These are phyloP conservation scores for Characodon lateralis DNA, from an alignment of 2,797 vertebrate species.

Conservation along the genomic window DNA sequence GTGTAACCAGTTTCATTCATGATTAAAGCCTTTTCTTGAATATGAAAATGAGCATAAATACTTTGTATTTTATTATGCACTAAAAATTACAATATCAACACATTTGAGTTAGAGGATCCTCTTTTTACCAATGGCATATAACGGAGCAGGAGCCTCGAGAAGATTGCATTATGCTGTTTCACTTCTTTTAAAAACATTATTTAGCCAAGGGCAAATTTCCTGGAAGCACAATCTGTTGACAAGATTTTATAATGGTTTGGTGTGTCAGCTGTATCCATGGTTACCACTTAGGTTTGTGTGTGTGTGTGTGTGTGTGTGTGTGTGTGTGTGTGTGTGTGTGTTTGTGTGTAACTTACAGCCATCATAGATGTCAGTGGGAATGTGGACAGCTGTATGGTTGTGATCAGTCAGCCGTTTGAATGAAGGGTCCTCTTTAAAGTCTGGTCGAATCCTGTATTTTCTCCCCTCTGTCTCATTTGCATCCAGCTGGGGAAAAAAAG, in stretches of 20 bases:
- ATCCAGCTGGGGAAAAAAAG: conserved; percentile 81
- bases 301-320: conserved; percentile 14
- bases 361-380: conserved; percentile 98
- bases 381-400: conserved; percentile 96
- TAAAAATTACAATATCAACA: neutral
- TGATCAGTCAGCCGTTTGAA: conserved; percentile 92
- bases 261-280: conserved; percentile 66
- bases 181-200: neutral
- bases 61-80: neutral
- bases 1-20: neutral
- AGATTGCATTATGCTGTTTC: neutral
- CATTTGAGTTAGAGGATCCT: neutral
- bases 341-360: conserved; percentile 89
- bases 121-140: neutral
- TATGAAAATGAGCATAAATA: neutral
- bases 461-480: conserved; percentile 90
- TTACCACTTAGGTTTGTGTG: conserved; percentile 31
- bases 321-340: neutral
- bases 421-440: conserved; percentile 89
- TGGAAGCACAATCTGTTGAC: conserved; percentile 51
- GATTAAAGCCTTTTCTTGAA: neutral
- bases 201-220: conserved; percentile 33
- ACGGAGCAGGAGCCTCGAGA: neutral
- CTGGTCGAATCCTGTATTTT: conserved; percentile 89
- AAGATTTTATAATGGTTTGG: conserved; percentile 58